Percentiles rank a stretch among this genome's conserved stretches.
phyloP scores from a whole-genome alignment of 2,113 vertebrate genomes.

The Pimephales promelas region DNA sequence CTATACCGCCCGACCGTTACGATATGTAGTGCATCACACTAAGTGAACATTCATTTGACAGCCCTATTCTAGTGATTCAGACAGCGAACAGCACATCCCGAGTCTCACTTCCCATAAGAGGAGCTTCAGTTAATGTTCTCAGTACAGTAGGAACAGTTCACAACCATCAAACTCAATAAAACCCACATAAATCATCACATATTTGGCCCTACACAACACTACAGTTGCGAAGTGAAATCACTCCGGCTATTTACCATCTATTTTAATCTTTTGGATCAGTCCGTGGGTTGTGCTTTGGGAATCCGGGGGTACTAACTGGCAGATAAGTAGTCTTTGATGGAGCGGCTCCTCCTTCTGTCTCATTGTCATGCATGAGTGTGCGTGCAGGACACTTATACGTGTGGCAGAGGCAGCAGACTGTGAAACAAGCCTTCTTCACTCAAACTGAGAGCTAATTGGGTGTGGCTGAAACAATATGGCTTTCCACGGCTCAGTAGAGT shows the following conservation, averaged over 20 bases:
- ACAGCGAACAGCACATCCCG: not conserved
- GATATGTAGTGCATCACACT: not conserved
- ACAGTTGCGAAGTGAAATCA: not conserved
- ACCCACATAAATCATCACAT: not conserved
- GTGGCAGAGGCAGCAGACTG: conserved; percentile 53
- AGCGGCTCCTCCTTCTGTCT: conserved; percentile 50
- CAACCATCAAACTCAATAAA: not conserved
- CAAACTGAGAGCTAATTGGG: conserved; percentile 63
- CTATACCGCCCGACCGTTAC: too few relatives aligned
- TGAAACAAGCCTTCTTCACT: conserved; percentile 55
- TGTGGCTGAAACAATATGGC: conserved; percentile 59
- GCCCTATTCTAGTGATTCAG: not conserved
- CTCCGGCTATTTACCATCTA: conserved; percentile 7
- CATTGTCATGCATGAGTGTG: conserved; percentile 40
- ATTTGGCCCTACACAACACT: not conserved
- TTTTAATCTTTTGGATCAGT: conserved; percentile 27
- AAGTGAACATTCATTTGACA: not conserved
- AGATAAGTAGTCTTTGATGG: conserved; percentile 48
- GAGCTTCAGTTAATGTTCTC: conserved; percentile 1
- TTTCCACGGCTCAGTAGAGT: conserved; percentile 48
- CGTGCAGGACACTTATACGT: conserved; percentile 22
- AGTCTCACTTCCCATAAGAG: not conserved
- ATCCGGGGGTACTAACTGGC: conserved; percentile 29
- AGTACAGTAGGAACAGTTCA: conserved; percentile 8
- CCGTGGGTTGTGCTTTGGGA: conserved; percentile 32